phyloP scores from a whole-genome alignment of 2,888 invertebrate species.

The Melanotus villosus region DNA sequence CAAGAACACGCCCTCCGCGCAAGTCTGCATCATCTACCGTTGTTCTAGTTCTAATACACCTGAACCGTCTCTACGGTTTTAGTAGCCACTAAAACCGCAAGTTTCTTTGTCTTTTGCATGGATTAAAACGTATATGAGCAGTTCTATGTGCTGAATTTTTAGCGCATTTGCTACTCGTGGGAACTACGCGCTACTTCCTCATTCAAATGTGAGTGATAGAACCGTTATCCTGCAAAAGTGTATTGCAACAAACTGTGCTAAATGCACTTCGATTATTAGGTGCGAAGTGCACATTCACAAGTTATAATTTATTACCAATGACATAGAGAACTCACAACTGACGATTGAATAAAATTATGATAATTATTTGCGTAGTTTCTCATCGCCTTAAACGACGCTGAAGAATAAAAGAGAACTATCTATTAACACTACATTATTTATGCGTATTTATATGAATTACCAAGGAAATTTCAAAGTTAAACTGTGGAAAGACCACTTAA shows the following conservation, averaged over 20 bases:
- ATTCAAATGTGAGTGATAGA: conserved; percentile 58
- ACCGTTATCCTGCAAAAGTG: conserved; percentile 54
- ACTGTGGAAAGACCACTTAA: too few relatives aligned
- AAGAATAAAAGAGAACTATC: neutral
- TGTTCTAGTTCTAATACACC: conserved; percentile 38
- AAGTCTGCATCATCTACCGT: conserved; percentile 26
- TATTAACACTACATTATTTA: neutral
- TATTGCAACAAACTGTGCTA: conserved; percentile 32
- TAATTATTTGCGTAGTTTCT: neutral
- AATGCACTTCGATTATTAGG: conserved; percentile 28
- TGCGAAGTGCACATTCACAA: neutral
- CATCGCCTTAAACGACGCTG: neutral
- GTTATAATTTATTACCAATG: neutral
- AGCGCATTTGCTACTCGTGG: conserved; percentile 53
- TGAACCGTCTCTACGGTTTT: conserved; percentile 16
- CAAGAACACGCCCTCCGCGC: conserved; percentile 32
- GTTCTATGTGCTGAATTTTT: conserved; percentile 28
- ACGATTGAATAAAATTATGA: neutral
- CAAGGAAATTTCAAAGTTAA: too few relatives aligned
- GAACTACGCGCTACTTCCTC: conserved; percentile 59
- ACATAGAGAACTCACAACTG: neutral
- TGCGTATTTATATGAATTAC: neutral
- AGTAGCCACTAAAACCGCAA: conserved; percentile 25
- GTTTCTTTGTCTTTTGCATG: conserved; percentile 42
- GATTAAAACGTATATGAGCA: conserved; percentile 29